Base-by-base conservation (phyloP, 2,797 vertebrate genomes). In the Chiroxiphia lanceolata region DNA sequence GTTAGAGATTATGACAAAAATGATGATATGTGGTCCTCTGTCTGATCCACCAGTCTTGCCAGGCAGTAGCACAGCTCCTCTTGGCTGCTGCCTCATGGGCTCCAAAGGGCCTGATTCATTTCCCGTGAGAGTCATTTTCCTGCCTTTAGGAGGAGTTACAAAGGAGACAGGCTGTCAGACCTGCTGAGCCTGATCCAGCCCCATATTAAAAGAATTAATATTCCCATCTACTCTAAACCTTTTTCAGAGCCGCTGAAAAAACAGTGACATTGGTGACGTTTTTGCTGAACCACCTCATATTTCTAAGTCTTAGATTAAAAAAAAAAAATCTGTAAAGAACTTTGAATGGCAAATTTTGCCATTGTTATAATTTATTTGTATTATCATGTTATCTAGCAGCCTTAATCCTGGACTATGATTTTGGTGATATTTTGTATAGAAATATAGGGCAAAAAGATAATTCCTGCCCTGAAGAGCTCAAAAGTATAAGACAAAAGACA, bases 401-500 rank as follows among this genome's bases (percentile, higher is more conserved):
- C 78, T 89, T 80, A 93, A 83, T 90, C 87, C 68, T 57, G 11
- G 45, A 19, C 53, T 85, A 34, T 60, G 81, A 64, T 69, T 90
- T 69, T 2, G 1, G 40, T 54, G 47, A n/a, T 57, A 44, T n/a
- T 64, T 38, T 6, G 1, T 68, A 53, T 12, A 87, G 86, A 61
- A 93, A 95, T 93, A 90, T 64, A 90, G 90, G 92, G 53, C 86
- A 83, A 71, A 92, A 87, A 64, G 75, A 92, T 92, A 87, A 94
- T 92, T 92, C 63, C 70, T 89, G 40, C 60, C 83, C 71, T n/a
- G 83, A 95, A 83, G 90, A 90, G 69, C 94, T 95, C 75, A 16
- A 38, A 90, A 95, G 70, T 92, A 2, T 64, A 70, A 94, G 60
- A 97, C 94, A 96, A 97, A 95, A 91, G 94, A 74, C 48, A 92